Percentiles rank a stretch among this genome's conserved stretches.
Conservation (phyloP, 1,140 invertebrate species). For the Neodiprion pinetum region DNA sequence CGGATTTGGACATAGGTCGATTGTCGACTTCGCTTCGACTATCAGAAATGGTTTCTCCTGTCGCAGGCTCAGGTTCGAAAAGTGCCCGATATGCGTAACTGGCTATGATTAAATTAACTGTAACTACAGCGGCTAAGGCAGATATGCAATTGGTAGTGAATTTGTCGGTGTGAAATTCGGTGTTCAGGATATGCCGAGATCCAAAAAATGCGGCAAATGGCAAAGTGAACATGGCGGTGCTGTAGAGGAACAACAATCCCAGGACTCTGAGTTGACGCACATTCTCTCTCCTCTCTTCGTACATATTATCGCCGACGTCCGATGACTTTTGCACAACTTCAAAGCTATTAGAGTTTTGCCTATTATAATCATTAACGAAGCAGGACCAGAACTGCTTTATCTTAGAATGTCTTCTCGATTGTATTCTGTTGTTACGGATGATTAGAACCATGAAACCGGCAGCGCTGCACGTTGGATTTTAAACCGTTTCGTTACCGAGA, state of each 20-base stretch:
- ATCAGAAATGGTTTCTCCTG: background rate
- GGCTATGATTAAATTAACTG: slow-evolving; percentile 80
- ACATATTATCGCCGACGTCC: slow-evolving; percentile 33
- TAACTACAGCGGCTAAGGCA: slow-evolving; percentile 76
- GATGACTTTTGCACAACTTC: slow-evolving; percentile 23
- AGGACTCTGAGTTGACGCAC: slow-evolving; percentile 55
- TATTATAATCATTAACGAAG: slow-evolving; percentile 25
- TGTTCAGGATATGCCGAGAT: slow-evolving; percentile 67
- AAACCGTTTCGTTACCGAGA: background rate
- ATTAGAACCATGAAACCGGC: slow-evolving; percentile 53
- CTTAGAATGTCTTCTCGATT: slow-evolving; percentile 44
- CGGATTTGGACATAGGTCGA: slow-evolving; percentile 37
- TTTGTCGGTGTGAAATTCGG: slow-evolving; percentile 67
- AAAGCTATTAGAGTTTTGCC: background rate
- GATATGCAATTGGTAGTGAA: slow-evolving; percentile 75
- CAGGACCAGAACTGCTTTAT: slow-evolving; percentile 37
- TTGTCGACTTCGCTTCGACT: slow-evolving; percentile 13
- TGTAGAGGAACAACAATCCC: slow-evolving; percentile 76
- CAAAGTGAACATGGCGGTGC: slow-evolving; percentile 82
- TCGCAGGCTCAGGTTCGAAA: slow-evolving; percentile 70
- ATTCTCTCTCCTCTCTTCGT: background rate
- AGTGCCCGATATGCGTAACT: slow-evolving; percentile 81
- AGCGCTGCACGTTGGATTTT: background rate
- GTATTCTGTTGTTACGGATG: slow-evolving; percentile 55
- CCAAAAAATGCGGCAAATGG: slow-evolving; percentile 80